These are phyloP conservation scores for Apodemia hepburni DNA, from an alignment of 2,888 invertebrate species.

Conservation along the genomic window DNA sequence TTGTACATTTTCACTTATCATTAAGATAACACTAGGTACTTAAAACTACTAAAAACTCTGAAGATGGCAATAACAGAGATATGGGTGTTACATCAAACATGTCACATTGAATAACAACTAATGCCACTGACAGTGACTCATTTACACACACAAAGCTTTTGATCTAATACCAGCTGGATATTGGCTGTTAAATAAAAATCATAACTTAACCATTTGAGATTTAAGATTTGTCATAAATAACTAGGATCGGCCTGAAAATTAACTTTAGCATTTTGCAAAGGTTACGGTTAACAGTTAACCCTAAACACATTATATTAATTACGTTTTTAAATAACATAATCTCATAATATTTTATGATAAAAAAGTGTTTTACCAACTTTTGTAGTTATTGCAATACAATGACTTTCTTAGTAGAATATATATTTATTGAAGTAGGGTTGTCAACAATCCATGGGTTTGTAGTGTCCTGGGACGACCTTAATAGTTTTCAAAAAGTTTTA, in stretches of 20 bases:
- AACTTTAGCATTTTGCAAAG: not conserved
- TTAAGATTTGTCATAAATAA: not conserved
- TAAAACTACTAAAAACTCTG: conserved; percentile 63
- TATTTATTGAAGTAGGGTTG: too few species aligned
- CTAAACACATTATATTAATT: too few species aligned
- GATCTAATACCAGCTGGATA: conserved; percentile 8
- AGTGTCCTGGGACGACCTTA: too few species aligned
- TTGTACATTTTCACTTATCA: conserved; percentile 75
- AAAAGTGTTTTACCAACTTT: too few species aligned
- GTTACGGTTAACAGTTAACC: too few species aligned
- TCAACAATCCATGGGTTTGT: too few species aligned
- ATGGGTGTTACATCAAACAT: conserved; percentile 52
- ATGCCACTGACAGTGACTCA: conserved; percentile 17
- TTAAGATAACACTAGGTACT: conserved; percentile 75
- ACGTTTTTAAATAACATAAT: too few species aligned
- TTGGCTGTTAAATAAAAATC: not conserved
- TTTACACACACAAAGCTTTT: conserved; percentile 6
- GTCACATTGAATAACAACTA: conserved; percentile 19
- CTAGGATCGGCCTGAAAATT: not conserved
- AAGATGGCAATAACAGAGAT: conserved; percentile 62
- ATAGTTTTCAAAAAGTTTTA: too few species aligned
- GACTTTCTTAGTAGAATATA: too few species aligned
- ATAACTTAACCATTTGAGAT: not conserved
- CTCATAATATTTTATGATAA: too few species aligned
- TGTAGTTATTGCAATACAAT: too few species aligned